These are phyloP conservation scores for Apis florea DNA, from an alignment of 1,140 invertebrate species.

Conservation along the genomic window DNA sequence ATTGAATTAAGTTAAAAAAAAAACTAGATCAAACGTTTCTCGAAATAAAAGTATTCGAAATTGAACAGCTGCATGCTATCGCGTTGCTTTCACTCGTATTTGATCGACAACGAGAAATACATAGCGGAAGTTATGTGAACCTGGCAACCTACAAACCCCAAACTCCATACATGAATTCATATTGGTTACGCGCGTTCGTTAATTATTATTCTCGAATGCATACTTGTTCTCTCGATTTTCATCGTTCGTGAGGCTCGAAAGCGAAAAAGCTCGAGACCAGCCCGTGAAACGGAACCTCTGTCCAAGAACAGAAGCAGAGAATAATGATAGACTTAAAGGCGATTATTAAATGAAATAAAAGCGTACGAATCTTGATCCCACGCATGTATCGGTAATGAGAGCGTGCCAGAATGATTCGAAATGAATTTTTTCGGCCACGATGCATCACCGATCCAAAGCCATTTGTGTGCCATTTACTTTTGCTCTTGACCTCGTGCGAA, in stretches of 20 bases:
- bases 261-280: constrained; percentile 42
- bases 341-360: constrained; percentile 15
- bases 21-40: not conserved
- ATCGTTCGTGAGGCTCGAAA: constrained; percentile 42
- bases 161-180: constrained; percentile 53
- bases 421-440: constrained; percentile 34
- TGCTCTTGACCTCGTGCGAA: constrained; percentile 65
- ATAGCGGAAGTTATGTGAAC: constrained; percentile 74
- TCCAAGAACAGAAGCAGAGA: constrained; percentile 24
- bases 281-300: constrained; percentile 46
- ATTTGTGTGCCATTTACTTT: constrained; percentile 59
- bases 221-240: not conserved
- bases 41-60: not conserved
- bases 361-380: not conserved
- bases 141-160: constrained; percentile 76
- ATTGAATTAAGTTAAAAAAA: not conserved
- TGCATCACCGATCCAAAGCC: constrained; percentile 18
- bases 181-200: constrained; percentile 27
- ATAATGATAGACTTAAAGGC: not conserved
- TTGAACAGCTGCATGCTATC: not conserved
- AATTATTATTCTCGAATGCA: constrained; percentile 49
- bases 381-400: not conserved
- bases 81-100: constrained; percentile 72
- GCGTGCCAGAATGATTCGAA: constrained; percentile 2
- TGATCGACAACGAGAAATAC: constrained; percentile 47